phyloP scores from a whole-genome alignment of 2,113 vertebrate genomes.

The Nibea albiflora region DNA sequence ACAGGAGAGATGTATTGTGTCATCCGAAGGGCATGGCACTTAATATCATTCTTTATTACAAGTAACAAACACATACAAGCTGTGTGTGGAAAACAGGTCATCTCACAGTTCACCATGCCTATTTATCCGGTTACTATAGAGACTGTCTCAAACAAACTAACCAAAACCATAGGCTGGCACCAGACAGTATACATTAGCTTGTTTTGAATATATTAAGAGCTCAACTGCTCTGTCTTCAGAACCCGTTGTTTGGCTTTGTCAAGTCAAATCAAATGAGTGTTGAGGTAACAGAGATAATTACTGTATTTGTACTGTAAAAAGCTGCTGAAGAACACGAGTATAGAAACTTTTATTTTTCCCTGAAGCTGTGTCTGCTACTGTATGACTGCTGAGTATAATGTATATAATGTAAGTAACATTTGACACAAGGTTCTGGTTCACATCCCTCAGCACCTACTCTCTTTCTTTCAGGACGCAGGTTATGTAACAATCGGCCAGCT shows the following conservation, averaged over 20 bases:
- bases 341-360: slow-evolving; percentile 2
- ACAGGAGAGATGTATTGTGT: neutral
- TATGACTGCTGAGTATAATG: neutral
- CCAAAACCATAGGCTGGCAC: neutral
- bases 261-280: neutral
- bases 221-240: neutral
- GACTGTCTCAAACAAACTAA: slow-evolving; percentile 17
- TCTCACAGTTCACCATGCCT: neutral
- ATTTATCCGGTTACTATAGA: slow-evolving; percentile 36
- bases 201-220: slow-evolving; percentile 12
- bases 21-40: neutral
- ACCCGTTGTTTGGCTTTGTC: neutral
- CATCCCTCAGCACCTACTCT: slow-evolving; percentile 5
- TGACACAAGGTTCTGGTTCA: slow-evolving; percentile 37
- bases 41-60: neutral
- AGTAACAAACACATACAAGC: neutral
- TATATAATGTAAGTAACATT: slow-evolving; percentile 14
- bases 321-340: neutral
- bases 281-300: slow-evolving; percentile 16
- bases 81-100: neutral
- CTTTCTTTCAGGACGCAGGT: slow-evolving; percentile 32
- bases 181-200: slow-evolving; percentile 2
- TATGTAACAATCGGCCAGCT: slow-evolving; percentile 45
- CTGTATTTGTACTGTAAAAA: neutral
- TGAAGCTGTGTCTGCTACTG: neutral